Conservation (phyloP, 2,113 vertebrate species). For the Platichthys flesus region DNA sequence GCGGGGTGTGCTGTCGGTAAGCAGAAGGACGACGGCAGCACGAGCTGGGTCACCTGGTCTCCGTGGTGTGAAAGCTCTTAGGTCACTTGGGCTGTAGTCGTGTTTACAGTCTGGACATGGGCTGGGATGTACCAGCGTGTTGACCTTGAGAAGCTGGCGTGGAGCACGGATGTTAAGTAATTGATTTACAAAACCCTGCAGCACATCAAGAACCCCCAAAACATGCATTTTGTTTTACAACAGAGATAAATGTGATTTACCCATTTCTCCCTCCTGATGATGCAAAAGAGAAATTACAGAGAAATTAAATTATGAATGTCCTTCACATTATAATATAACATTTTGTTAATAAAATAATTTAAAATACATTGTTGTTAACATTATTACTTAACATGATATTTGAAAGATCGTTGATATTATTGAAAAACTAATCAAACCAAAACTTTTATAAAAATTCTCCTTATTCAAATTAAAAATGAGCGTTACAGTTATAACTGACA, state of each 20-base stretch:
- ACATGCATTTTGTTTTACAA: neutral
- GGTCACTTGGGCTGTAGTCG: neutral
- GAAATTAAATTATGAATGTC: too few species aligned
- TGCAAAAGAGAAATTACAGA: neutral
- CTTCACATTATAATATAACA: neutral
- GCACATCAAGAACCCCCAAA: neutral
- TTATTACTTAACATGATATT: too few species aligned
- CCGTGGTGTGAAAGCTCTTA: slow-evolving; percentile 9
- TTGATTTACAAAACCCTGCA: neutral
- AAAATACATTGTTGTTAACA: too few species aligned
- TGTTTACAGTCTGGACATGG: slow-evolving; percentile 20
- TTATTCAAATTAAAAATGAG: neutral
- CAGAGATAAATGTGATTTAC: neutral
- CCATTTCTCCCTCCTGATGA: neutral
- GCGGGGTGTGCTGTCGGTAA: slow-evolving; percentile 37
- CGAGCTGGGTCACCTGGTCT: slow-evolving; percentile 21
- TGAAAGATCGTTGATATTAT: too few species aligned
- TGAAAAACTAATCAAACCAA: too few species aligned
- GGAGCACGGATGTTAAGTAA: neutral
- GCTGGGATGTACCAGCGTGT: neutral
- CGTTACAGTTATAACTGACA: neutral
- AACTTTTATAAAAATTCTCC: too few species aligned
- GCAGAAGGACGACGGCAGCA: slow-evolving; percentile 16
- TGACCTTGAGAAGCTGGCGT: slow-evolving; percentile 17
- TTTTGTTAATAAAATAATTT: too few species aligned